Evolutionary conservation across 2,797 vertebrate species (phyloP).

Genomic region (Darevskia mixta): DNA sequence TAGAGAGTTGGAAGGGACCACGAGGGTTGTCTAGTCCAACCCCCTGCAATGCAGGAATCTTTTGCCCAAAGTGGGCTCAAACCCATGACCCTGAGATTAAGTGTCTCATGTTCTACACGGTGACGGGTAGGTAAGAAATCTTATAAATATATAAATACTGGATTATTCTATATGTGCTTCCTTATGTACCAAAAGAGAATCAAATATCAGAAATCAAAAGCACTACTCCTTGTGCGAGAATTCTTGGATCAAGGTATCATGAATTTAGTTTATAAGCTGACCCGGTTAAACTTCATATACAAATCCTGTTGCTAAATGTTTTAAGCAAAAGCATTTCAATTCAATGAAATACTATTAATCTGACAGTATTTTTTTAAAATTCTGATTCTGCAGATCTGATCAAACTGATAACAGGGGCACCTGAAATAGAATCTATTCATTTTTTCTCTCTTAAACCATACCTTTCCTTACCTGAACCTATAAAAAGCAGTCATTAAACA

Average conservation of each 20-base stretch:
- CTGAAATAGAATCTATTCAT: background rate
- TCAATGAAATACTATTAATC: background rate
- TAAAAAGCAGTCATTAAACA: conserved; percentile 27
- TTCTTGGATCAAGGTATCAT: background rate
- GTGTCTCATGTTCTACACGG: too few relatives aligned
- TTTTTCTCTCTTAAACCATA: background rate
- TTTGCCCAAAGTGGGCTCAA: too few relatives aligned
- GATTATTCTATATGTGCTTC: background rate
- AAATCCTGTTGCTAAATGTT: background rate
- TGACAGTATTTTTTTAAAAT: background rate
- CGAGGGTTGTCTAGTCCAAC: too few relatives aligned
- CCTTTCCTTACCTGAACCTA: fast-evolving
- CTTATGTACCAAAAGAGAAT: background rate
- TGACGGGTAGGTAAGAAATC: too few relatives aligned
- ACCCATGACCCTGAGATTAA: too few relatives aligned
- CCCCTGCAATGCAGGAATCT: too few relatives aligned
- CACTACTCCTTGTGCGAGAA: background rate
- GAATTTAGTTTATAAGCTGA: background rate
- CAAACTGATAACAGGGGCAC: background rate
- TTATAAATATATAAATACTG: background rate
- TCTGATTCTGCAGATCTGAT: background rate
- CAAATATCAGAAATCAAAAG: background rate
- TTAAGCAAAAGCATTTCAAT: background rate
- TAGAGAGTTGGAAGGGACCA: too few relatives aligned
- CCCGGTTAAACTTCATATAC: background rate